Conservation (phyloP, 2,888 invertebrate species). For the Orthonychiurus folsomi region DNA sequence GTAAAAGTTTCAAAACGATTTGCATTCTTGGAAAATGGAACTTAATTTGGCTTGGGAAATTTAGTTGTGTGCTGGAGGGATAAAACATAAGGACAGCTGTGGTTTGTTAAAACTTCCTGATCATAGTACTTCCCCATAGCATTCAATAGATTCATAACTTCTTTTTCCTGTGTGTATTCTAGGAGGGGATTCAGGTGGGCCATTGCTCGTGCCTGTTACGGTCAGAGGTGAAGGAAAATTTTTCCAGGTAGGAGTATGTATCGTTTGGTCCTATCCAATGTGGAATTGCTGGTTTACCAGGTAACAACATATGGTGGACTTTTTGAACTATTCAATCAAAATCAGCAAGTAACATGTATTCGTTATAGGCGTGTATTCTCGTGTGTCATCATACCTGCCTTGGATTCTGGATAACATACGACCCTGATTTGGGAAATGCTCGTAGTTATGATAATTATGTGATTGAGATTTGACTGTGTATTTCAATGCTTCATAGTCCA, state of each 20-base stretch:
- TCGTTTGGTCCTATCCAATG: constrained; percentile 59
- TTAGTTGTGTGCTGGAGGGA: constrained; percentile 39
- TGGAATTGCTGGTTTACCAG: constrained; percentile 45
- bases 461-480: no score
- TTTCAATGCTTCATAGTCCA: no score
- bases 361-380: constrained; percentile 33
- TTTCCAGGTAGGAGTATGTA: constrained; percentile 51
- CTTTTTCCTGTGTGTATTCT: constrained; percentile 51
- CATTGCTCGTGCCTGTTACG: constrained; percentile 5
- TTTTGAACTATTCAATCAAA: not conserved
- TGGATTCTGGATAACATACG: constrained; percentile 39
- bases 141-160: not conserved
- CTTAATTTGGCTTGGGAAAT: constrained; percentile 5
- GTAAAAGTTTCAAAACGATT: constrained; percentile 9
- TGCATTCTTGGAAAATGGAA: not conserved
- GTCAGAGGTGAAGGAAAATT: constrained; percentile 16
- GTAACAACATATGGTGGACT: not conserved
- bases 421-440: no score
- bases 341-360: not conserved
- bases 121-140: not conserved
- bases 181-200: constrained; percentile 12
- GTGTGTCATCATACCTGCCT: constrained; percentile 26
- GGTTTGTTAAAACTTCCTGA: constrained; percentile 9
- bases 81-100: constrained; percentile 29
- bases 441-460: no score